Base-by-base conservation (phyloP, 2,888 invertebrate genomes). In the Chalcosyrphus nemorum region DNA sequence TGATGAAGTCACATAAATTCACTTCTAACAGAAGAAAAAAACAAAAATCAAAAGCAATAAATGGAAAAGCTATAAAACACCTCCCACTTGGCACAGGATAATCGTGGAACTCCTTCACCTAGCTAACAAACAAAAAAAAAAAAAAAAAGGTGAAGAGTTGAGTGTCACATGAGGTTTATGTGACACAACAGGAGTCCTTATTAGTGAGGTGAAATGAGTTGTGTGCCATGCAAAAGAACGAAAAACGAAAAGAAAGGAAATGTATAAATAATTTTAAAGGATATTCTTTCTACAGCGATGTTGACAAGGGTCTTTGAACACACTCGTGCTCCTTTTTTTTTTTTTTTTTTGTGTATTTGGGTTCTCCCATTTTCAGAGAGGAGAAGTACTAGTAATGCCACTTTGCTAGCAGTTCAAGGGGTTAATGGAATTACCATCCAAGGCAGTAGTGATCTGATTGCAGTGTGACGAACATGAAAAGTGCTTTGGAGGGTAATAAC, bases 351-450 rank as follows among this genome's bases (percentile, higher is more conserved):
- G 4, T 6, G 13, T 9, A n/a, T 13, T 32, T 24, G 9, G 7
- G 17, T 32, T 3, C 0, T 15, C 17, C 24, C 19, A 19, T 15
- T n/a, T n/a, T n/a, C n/a, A n/a, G 9, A 19, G 7, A 1, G 5
- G 13, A 13, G 50, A 15, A 29, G 21, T 24, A 19, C 13, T 17
- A 35, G 0, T 29, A 43, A 15, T 4, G 41, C n/a, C 54, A 27
- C 4, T 65, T 35, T 47, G 19, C 27, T 11, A 21, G 7, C 29
- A 52, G 24, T 24, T 38, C 52, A 52, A 24, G 45, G 35, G 21
- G 45, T 45, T 57, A 56, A 57, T 45, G 29, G 45, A 47, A 57
- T 70, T 52, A 63, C 47, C 56, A 47, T 59, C 15, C 19, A n/a
- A 41, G 21, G 15, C 9, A 41, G 15, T 6, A 41, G 17, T 38